phyloP scores from a whole-genome alignment of 1,140 invertebrate genomes.

The Akabosia matsudoensis region DNA sequence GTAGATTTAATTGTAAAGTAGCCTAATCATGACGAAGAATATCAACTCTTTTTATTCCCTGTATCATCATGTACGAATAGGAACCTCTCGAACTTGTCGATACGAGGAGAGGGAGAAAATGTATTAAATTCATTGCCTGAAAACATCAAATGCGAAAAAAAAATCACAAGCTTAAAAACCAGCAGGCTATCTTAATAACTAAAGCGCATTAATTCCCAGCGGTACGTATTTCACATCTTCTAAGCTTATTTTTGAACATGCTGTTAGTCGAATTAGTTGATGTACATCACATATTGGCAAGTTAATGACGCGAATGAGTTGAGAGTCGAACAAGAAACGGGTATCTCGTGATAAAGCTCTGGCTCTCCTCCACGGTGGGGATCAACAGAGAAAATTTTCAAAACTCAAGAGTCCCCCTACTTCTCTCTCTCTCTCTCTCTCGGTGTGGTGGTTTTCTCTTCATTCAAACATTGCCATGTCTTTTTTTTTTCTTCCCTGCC shows the following conservation, averaged over 20 bases:
- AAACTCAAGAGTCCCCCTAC: neutral
- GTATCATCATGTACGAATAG: neutral
- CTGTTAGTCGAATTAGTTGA: conserved; percentile 4
- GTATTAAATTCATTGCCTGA: conserved; percentile 23
- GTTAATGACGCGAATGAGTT: conserved; percentile 21
- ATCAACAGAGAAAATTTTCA: too few species aligned
- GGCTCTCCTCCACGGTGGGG: neutral
- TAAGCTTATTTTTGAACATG: neutral
- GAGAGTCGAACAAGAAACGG: neutral
- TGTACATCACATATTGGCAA: conserved; percentile 10
- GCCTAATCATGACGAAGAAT: neutral
- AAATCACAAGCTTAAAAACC: neutral
- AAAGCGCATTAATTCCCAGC: neutral
- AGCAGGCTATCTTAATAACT: neutral
- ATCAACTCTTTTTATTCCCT: neutral
- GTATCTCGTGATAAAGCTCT: too few species aligned
- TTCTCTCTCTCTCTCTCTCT: neutral
- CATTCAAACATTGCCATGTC: conserved; percentile 11
- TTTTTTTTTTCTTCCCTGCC: neutral
- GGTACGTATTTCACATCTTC: neutral
- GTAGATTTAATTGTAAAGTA: conserved; percentile 23
- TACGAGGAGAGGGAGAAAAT: neutral
- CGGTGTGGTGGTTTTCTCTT: too few species aligned
- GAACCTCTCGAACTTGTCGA: conserved; percentile 7
- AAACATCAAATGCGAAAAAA: conserved; percentile 7